Conservation (phyloP, 2,113 vertebrate species). For the Cololabis saira region DNA sequence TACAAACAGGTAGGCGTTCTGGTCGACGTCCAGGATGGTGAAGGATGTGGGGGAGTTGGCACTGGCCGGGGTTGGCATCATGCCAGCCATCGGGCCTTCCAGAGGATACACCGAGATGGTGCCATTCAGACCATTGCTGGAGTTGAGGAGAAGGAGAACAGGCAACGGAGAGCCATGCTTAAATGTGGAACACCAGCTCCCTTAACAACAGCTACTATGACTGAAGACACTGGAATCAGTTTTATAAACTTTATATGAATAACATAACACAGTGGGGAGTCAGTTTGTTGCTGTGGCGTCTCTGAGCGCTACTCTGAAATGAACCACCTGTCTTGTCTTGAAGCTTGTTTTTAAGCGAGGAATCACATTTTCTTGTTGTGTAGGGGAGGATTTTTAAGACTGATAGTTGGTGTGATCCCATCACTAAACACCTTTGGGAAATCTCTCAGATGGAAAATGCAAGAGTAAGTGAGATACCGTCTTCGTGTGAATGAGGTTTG, state of each 20-base stretch:
- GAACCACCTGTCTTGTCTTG: conserved; percentile 36
- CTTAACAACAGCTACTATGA: conserved; percentile 29
- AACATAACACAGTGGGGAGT: conserved; percentile 24
- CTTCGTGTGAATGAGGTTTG: conserved; percentile 30
- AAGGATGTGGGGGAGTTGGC: conserved; percentile 87
- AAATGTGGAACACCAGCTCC: conserved; percentile 18
- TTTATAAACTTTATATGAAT: conserved; percentile 53
- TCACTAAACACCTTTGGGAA: conserved; percentile 64
- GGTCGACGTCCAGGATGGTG: conserved; percentile 95
- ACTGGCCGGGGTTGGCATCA: conserved; percentile 83
- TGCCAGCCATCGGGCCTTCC: conserved; percentile 91
- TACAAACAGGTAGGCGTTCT: conserved; percentile 94
- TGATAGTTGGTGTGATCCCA: conserved; percentile 47
- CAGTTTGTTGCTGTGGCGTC: conserved; percentile 28
- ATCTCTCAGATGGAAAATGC: conserved; percentile 52
- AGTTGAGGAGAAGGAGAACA: conserved; percentile 12
- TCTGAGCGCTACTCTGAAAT: conserved; percentile 49
- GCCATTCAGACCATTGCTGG: conserved; percentile 92
- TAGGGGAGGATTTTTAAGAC: conserved; percentile 58
- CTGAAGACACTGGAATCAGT: conserved; percentile 6
- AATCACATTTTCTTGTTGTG: conserved; percentile 27
- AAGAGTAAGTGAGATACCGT: conserved; percentile 33
- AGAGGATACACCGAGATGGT: conserved; percentile 91
- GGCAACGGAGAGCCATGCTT: conserved; percentile 4
- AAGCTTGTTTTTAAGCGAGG: conserved; percentile 52